Base-by-base conservation (phyloP, 2,888 invertebrate genomes). In the Ctena decussata region DNA sequence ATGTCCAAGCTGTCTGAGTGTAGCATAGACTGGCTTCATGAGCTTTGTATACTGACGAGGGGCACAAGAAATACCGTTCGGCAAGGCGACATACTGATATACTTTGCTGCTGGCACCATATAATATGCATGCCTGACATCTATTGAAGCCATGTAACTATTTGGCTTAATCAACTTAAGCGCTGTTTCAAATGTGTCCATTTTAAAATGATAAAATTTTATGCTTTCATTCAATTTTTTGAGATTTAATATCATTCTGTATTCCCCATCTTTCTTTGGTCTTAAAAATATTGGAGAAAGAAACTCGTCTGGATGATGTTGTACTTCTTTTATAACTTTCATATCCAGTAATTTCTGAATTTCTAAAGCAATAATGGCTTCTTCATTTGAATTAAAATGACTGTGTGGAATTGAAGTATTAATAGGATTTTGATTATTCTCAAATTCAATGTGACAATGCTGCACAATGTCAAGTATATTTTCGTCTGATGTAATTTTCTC, bases 191-290 rank as follows among this genome's bases (percentile, higher is more conserved):
- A 76, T 11, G 80, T 80, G 5, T 86, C 86, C 90, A 91, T 91
- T 80, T 91, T 87, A 72, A 91, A 91, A 84, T 90, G 90, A 27
- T 82, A 72, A 70, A 90, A 90, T 39, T 41, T 72, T 30, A 86
- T 70, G 70, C 39, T 32, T 49, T 80, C 32, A 84, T 88, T 88
- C 15, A 85, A 65, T 12, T 83, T 69, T 77, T 80, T 83, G 27
- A 81, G 49, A 70, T 84, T 84, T 37, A 84, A 46, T 46, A 80
- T 80, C 77, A 84, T 80, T 73, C 80, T 57, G 30, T 80, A 77
- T 80, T 84, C 80, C 24, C 84, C 80, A 80, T 73, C 44, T 32
- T 69, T 75, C 65, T 84, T 80, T 2, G 80, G 76, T 35, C 73
- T 24, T 27, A 72, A n/a, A 60, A 75, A 79, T 60, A 84, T 80